Conservation (phyloP, 2,888 invertebrate species). For the Archips crataeganus region DNA sequence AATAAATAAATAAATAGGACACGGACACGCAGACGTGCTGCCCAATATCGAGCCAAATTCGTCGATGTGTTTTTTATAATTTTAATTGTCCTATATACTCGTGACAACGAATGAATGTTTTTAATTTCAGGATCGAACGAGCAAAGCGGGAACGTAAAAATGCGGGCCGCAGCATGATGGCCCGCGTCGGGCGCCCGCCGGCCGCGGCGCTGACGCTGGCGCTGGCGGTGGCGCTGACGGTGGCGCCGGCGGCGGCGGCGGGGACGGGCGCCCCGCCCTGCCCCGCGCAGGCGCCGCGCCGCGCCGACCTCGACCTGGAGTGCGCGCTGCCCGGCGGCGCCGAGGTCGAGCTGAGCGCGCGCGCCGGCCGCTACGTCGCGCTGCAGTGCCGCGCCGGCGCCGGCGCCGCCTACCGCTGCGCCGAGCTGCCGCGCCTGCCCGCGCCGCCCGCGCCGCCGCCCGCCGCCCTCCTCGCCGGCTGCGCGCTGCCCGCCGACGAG, state of each 20-base stretch:
- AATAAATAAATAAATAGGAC: too few species aligned
- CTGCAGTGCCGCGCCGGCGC: conserved; percentile 20
- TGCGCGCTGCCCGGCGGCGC: conserved; percentile 24
- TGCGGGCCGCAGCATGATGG: conserved; percentile 15
- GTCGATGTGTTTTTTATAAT: too few species aligned
- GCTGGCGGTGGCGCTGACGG: neutral
- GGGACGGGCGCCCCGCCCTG: neutral
- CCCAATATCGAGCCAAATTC: too few species aligned
- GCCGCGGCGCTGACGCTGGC: conserved; percentile 5
- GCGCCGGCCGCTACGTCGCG: conserved; percentile 22
- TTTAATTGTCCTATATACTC: too few species aligned
- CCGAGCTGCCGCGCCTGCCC: conserved; percentile 17
- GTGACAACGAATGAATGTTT: neutral
- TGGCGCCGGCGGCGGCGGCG: conserved; percentile 26
- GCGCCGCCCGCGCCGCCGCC: conserved; percentile 23
- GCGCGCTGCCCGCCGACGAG: conserved; percentile 27
- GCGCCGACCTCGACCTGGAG: conserved; percentile 15
- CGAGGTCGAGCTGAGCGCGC: conserved; percentile 17
- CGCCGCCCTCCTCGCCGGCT: conserved; percentile 12
- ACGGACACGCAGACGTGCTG: too few species aligned
- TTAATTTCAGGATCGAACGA: conserved; percentile 13
- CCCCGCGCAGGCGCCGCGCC: conserved; percentile 6
- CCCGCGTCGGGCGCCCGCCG: conserved; percentile 8
- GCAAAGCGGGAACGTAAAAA: neutral
- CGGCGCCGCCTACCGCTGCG: conserved; percentile 20